A percentile compares a stretch with the other conserved stretches of the same genome.
These are phyloP conservation scores for Naja naja DNA, from an alignment of 2,113 vertebrate genomes.

Conservation along the genomic window DNA sequence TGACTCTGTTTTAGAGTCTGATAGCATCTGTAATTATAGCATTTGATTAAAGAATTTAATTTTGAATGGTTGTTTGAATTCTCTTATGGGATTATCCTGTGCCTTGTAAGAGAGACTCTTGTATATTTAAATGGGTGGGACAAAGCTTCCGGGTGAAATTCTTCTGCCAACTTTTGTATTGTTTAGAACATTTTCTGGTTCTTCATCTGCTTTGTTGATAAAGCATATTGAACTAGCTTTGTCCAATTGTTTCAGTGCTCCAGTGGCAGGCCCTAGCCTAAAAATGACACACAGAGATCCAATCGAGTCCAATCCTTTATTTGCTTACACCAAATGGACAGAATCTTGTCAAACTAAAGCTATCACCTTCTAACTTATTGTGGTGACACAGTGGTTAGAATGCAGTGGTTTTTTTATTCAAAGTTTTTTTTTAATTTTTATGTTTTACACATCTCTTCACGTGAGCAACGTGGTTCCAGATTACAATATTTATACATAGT, in stretches of 20 bases:
- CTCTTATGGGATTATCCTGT: slow-evolving; percentile 9
- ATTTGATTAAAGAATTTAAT: not conserved
- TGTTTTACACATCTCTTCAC: too few species aligned
- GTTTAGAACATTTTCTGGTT: not conserved
- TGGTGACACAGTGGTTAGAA: not conserved
- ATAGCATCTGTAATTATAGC: not conserved
- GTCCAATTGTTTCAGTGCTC: not conserved
- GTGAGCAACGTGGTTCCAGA: too few species aligned
- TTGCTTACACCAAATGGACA: too few species aligned
- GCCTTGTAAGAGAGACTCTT: not conserved
- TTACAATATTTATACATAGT: too few species aligned
- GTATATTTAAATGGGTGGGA: not conserved
- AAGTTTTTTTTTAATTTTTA: too few species aligned
- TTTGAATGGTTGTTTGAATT: slow-evolving; percentile 16
- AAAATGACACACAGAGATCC: too few species aligned
- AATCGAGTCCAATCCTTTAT: too few species aligned
- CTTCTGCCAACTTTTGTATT: not conserved
- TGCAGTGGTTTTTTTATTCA: too few species aligned
- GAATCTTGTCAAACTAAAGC: too few species aligned
- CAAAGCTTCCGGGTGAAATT: not conserved
- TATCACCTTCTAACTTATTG: not conserved
- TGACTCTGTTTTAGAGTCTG: not conserved
- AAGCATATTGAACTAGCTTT: not conserved
- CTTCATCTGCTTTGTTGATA: slow-evolving; percentile 1
- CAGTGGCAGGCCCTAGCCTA: too few species aligned